Evolutionary conservation across 2,888 invertebrate genomes (phyloP).

Genomic region (Acrobasis suavella): DNA sequence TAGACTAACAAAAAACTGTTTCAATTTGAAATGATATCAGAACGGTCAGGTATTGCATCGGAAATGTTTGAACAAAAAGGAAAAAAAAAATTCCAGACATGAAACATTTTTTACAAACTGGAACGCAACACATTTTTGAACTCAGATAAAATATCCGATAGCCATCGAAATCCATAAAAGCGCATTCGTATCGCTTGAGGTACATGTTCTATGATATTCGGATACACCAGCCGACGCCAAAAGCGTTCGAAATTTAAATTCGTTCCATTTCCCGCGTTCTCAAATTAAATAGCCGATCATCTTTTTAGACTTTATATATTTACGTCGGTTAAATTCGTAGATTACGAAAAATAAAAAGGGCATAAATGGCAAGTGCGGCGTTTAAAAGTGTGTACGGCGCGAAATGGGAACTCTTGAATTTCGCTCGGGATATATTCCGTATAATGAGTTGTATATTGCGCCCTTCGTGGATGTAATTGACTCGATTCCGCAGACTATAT

Average conservation of each 20-base stretch:
- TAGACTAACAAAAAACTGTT: neutral
- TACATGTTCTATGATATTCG: slow-evolving; percentile 18
- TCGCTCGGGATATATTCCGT: slow-evolving; percentile 49
- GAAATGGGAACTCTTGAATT: slow-evolving; percentile 52
- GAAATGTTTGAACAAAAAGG: neutral
- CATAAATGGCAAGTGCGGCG: slow-evolving; percentile 67
- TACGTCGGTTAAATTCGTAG: slow-evolving; percentile 65
- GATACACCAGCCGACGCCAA: slow-evolving; percentile 23
- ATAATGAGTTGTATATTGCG: slow-evolving; percentile 61
- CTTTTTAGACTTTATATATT: slow-evolving; percentile 61
- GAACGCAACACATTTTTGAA: slow-evolving; percentile 11
- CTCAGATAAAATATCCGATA: slow-evolving; percentile 18
- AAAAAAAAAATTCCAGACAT: slow-evolving; percentile 9
- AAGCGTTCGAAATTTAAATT: slow-evolving; percentile 59
- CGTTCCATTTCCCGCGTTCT: slow-evolving; percentile 48
- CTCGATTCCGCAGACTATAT: slow-evolving; percentile 46
- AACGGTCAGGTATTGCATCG: neutral
- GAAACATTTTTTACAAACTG: slow-evolving; percentile 5
- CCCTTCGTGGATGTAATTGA: slow-evolving; percentile 53
- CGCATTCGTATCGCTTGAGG: slow-evolving; percentile 19
- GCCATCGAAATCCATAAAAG: slow-evolving; percentile 20
- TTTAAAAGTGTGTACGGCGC: slow-evolving; percentile 59
- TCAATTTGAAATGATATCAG: neutral
- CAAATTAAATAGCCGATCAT: slow-evolving; percentile 59
- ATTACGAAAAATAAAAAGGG: slow-evolving; percentile 70